Conservation (phyloP, 1,140 invertebrate genomes). For the Heterodera carotae region DNA sequence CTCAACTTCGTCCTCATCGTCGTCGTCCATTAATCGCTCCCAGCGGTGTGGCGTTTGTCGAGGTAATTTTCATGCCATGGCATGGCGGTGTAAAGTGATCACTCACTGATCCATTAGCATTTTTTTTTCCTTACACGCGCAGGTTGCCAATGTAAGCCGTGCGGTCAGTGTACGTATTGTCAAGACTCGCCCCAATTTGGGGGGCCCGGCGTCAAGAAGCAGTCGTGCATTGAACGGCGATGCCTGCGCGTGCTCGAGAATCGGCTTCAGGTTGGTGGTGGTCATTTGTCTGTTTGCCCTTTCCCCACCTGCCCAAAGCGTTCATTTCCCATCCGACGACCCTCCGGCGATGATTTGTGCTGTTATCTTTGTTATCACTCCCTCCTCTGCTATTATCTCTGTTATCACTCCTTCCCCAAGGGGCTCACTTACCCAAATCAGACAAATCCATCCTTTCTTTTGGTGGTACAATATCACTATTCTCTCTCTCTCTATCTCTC, state of each 20-base stretch:
- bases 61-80: too few relatives aligned
- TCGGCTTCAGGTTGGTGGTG: slow-evolving; percentile 54
- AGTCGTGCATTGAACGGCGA: slow-evolving; percentile 62
- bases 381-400: slow-evolving; percentile 24
- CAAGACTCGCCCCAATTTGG: slow-evolving; percentile 64
- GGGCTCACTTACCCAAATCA: too few relatives aligned
- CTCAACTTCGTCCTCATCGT: slow-evolving; percentile 12
- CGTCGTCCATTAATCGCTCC: slow-evolving; percentile 39
- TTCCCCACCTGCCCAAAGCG: too few relatives aligned
- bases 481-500: neutral
- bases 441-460: neutral
- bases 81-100: neutral
- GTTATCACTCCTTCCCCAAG: too few relatives aligned
- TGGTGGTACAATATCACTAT: neutral
- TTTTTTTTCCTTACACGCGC: neutral
- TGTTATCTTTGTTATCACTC: neutral
- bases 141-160: slow-evolving; percentile 44
- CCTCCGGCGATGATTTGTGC: slow-evolving; percentile 3
- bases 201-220: slow-evolving; percentile 64
- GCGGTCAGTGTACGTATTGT: slow-evolving; percentile 60
- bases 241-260: slow-evolving; percentile 64
- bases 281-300: too few relatives aligned
- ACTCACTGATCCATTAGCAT: neutral
- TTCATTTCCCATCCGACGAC: too few relatives aligned
- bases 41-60: slow-evolving; percentile 44